Evolutionary conservation across 1,140 invertebrate species (phyloP).

Genomic region (Rhyzopertha dominica): DNA sequence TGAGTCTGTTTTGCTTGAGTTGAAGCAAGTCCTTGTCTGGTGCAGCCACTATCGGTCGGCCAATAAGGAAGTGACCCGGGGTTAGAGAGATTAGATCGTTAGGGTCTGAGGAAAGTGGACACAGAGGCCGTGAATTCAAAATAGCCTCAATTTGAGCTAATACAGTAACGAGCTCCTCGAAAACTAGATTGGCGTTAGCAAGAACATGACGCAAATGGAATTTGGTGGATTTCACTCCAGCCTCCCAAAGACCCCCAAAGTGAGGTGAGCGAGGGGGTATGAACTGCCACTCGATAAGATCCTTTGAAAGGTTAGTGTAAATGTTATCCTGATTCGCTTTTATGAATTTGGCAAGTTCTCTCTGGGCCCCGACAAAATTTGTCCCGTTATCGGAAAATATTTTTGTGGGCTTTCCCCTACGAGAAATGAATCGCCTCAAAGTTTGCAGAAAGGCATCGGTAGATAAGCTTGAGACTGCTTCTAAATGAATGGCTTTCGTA

Average conservation of each 20-base stretch:
- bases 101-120: constrained; percentile 25
- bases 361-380: constrained; percentile 7
- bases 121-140: constrained; percentile 35
- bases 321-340: neutral
- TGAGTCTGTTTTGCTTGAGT: too few species aligned
- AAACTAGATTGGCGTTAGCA: constrained; percentile 13
- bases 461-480: constrained; percentile 19
- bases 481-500: constrained; percentile 30
- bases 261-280: constrained; percentile 34
- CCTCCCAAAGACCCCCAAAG: constrained; percentile 38
- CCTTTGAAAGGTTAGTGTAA: neutral
- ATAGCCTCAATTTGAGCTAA: constrained; percentile 23
- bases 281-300: constrained; percentile 14
- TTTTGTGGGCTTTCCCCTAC: constrained; percentile 22
- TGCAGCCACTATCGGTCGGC: constrained; percentile 15
- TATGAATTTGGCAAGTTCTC: too few species aligned
- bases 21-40: too few species aligned
- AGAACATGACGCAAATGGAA: constrained; percentile 22
- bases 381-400: constrained; percentile 12
- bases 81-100: constrained; percentile 30
- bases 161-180: constrained; percentile 20
- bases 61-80: constrained; percentile 42
- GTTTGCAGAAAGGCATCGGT: constrained; percentile 25
- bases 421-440: constrained; percentile 34
- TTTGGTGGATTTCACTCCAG: constrained; percentile 35